Base-by-base conservation (phyloP, 2,797 vertebrate genomes). In the Coreius guichenoti region DNA sequence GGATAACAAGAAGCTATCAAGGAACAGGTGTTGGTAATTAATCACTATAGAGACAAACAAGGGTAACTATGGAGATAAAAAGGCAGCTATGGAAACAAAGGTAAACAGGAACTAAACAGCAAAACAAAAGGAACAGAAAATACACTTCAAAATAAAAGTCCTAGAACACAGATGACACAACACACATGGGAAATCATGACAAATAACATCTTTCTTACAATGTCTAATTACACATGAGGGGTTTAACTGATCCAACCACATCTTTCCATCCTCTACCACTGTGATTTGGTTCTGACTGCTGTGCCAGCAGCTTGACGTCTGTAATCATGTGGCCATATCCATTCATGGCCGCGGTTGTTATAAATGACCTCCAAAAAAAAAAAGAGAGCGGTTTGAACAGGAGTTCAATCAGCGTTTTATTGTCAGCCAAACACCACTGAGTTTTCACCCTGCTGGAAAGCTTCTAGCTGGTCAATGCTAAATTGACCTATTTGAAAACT, bases 341-440 rank as follows among this genome's bases (percentile, higher is more conserved):
- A 36, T 67, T 68, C 31, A 54, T 54, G 43, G 16, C 31, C 21
- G 29, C 58, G 29, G 58, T 23, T 65, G 47, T 76, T 76, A 77
- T 68, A 31, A 68, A 77, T 23, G 47, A 76, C 73, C 61, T 83
- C 82, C 82, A 54, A 51, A 76, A 83, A 19, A 83, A 19, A 47
- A 16, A 1, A 29, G 23, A 68, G 21, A 31, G 29, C 1, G 5
- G 47, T 58, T 82, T 82, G n/a, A 82, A 73, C 80, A 73, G n/a
- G 16, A 72, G n/a, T 73, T 82, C 68, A 82, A 26, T 82, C 56
- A 47, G 69, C 36, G 29, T 65, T 65, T 75, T 26, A 75, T 67
- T 29, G 29, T n/a, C 21, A 31, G 43, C 58, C 58, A 51, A 67
- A 74, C 43, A 75, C 36, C 23, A 58, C n/a, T 74, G 36, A 36